These are phyloP conservation scores for Myotis lucifugus DNA, from an alignment of 2,113 vertebrate genomes.

Conservation along the genomic window DNA sequence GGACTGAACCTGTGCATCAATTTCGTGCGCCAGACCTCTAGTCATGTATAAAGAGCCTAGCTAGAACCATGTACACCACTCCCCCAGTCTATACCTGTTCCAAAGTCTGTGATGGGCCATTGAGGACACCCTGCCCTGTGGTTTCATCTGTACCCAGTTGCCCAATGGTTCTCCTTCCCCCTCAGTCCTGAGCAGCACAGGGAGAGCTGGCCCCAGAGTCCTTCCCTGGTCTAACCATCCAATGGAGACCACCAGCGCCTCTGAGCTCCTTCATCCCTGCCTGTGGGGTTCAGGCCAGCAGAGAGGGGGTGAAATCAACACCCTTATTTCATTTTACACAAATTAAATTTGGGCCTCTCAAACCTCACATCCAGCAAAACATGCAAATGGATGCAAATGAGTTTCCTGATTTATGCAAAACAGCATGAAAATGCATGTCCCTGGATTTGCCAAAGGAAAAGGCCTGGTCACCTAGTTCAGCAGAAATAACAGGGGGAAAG, in stretches of 20 bases:
- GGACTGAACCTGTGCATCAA: too few relatives aligned
- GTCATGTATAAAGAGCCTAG: background rate
- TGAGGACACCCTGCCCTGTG: background rate
- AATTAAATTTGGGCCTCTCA: conserved; percentile 36
- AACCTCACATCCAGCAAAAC: conserved; percentile 47
- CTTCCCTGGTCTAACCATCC: background rate
- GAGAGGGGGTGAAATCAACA: background rate
- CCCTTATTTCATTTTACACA: background rate
- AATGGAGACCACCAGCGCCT: accelerated
- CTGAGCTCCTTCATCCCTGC: background rate
- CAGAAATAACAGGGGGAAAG: conserved; percentile 57
- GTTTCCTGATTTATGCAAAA: conserved; percentile 71
- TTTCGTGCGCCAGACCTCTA: too few relatives aligned
- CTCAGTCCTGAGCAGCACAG: background rate
- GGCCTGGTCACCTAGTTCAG: conserved; percentile 69
- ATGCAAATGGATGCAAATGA: conserved; percentile 77
- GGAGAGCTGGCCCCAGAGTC: background rate
- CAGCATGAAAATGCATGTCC: conserved; percentile 65
- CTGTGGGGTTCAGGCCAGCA: background rate
- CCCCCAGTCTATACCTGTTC: background rate
- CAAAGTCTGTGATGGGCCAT: background rate
- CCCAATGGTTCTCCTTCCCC: background rate
- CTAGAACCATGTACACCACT: background rate
- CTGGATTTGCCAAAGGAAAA: conserved; percentile 64
- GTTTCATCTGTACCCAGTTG: background rate